Conservation (phyloP, 2,888 invertebrate genomes). For the Spilarctia lutea region DNA sequence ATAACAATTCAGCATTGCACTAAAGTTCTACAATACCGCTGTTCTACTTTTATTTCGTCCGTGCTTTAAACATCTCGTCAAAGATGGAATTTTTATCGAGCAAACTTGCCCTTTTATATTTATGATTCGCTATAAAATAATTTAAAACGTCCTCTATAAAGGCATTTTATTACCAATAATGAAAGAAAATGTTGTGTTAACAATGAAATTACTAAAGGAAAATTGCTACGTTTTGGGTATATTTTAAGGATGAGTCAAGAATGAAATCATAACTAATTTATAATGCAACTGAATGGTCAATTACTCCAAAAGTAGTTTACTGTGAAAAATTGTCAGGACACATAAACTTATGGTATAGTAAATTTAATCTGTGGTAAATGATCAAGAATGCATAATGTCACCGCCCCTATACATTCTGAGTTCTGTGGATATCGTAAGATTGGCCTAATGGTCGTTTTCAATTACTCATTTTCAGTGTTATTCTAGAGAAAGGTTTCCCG, state of each 20-base stretch:
- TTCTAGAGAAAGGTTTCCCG: too few species aligned
- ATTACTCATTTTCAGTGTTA: too few species aligned
- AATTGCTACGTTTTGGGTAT: neutral
- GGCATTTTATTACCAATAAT: neutral
- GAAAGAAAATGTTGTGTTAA: neutral
- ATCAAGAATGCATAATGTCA: too few species aligned
- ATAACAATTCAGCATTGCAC: neutral
- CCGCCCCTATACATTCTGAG: too few species aligned
- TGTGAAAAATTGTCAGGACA: too few species aligned
- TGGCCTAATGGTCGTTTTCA: too few species aligned
- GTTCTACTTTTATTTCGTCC: neutral
- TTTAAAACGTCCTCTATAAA: neutral
- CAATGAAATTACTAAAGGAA: neutral
- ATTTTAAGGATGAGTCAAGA: neutral
- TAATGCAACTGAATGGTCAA: neutral
- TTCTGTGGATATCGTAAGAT: too few species aligned
- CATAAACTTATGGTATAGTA: too few species aligned
- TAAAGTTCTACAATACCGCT: neutral
- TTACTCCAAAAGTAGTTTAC: too few species aligned
- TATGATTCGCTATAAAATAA: neutral
- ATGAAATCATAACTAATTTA: neutral
- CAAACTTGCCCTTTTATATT: neutral
- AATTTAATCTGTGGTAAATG: too few species aligned
- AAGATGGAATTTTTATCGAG: neutral
- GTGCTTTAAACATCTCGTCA: conserved; percentile 1